These are phyloP conservation scores for Anseranas semipalmata DNA, from an alignment of 2,113 vertebrate genomes.

Conservation along the genomic window DNA sequence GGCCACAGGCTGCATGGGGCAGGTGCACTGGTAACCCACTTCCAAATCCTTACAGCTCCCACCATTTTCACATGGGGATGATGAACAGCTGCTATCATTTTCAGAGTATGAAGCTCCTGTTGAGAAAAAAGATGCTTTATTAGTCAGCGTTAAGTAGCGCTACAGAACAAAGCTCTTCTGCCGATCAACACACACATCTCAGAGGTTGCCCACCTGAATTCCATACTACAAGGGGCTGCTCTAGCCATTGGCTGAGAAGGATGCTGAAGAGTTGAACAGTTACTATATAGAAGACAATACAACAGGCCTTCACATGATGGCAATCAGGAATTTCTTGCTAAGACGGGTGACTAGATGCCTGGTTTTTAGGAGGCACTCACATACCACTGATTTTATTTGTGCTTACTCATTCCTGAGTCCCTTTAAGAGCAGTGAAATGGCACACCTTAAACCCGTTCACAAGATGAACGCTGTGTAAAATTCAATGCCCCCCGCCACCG, in stretches of 20 bases:
- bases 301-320: not conserved
- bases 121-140: not conserved
- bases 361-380: not conserved
- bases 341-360: not conserved
- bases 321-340: not conserved
- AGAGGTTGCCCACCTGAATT: not conserved
- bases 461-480: not conserved
- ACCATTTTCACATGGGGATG: constrained; percentile 83
- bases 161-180: not conserved
- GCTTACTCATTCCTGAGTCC: not conserved
- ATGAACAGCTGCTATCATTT: constrained; percentile 76
- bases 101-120: constrained; percentile 76
- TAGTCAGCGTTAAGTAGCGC: not conserved
- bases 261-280: not conserved
- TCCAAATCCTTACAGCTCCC: constrained; percentile 77
- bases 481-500: not conserved
- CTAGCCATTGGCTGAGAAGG: not conserved
- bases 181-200: not conserved
- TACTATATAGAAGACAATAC: not conserved
- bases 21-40: constrained; percentile 80
- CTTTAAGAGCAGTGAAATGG: not conserved
- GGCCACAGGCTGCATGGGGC: constrained; percentile 66
- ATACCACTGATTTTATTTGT: not conserved
- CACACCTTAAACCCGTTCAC: not conserved
- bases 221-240: not conserved